phyloP scores from a whole-genome alignment of 1,140 invertebrate genomes.

The Helicoverpa armigera region DNA sequence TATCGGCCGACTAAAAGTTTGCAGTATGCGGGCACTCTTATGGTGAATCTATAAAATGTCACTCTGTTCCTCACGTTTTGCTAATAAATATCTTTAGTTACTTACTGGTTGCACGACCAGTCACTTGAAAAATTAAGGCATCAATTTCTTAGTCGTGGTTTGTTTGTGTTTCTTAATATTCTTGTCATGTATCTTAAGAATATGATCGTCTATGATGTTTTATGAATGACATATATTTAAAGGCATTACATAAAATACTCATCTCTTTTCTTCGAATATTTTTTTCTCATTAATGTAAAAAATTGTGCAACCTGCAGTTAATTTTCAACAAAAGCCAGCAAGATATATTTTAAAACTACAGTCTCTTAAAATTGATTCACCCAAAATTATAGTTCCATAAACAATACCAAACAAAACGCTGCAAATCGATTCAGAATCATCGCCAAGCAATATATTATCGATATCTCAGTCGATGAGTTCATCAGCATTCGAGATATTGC shows the following conservation, averaged over 20 bases:
- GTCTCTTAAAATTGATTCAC: too few species aligned
- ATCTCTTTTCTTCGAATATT: too few species aligned
- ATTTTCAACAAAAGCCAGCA: too few species aligned
- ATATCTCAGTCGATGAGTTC: conserved; percentile 74
- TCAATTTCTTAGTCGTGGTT: conserved; percentile 1
- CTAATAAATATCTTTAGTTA: conserved; percentile 28
- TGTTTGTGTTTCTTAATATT: neutral
- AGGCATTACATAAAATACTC: too few species aligned
- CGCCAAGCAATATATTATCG: conserved; percentile 65
- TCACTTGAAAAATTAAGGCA: conserved; percentile 9
- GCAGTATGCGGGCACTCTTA: neutral
- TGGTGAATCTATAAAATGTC: conserved; percentile 23
- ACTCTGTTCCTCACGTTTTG: conserved; percentile 28
- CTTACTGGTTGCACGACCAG: neutral
- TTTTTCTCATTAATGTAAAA: too few species aligned
- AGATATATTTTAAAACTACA: too few species aligned
- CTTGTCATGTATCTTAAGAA: neutral
- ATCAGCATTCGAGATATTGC: conserved; percentile 77
- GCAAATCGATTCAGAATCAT: conserved; percentile 62
- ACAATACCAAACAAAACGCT: conserved; percentile 11
- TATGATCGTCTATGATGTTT: neutral
- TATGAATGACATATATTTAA: too few species aligned
- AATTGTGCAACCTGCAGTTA: too few species aligned
- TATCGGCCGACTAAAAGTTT: too few species aligned
- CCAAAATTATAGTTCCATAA: conserved; percentile 28